Percentiles rank a stretch among this genome's conserved stretches.
Evolutionary conservation across 2,113 vertebrate genomes (phyloP).

Genomic region (Pedetes capensis): DNA sequence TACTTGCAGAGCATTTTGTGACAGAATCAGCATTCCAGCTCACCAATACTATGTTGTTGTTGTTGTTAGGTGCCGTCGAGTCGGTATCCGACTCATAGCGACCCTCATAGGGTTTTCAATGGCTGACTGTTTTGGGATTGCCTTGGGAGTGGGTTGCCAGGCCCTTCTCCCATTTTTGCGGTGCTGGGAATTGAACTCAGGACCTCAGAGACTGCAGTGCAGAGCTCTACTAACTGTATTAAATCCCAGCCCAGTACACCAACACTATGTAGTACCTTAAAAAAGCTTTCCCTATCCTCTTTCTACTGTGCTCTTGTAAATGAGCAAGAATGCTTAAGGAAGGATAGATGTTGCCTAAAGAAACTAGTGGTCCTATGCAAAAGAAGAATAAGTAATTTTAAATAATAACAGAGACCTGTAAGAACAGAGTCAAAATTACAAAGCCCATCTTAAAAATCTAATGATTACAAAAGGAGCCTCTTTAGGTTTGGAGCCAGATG

Average conservation of each 20-base stretch:
- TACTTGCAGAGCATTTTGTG: not conserved
- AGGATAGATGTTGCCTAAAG: not conserved
- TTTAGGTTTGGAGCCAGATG: not conserved
- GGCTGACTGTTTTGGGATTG: too few relatives aligned
- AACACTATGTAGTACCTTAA: accelerated
- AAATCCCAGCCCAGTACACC: too few relatives aligned
- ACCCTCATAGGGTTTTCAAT: too few relatives aligned
- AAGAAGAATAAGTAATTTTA: not conserved
- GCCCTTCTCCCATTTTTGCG: too few relatives aligned
- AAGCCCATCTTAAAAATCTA: not conserved
- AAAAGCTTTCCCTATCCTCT: not conserved
- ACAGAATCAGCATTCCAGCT: too few relatives aligned
- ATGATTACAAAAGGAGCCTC: not conserved
- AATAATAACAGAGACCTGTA: not conserved
- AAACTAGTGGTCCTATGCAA: not conserved
- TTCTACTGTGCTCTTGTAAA: not conserved
- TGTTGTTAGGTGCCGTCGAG: too few relatives aligned
- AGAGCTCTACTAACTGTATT: too few relatives aligned
- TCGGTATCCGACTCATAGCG: too few relatives aligned
- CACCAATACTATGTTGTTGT: accelerated
- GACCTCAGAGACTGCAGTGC: too few relatives aligned
- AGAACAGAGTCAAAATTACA: not conserved
- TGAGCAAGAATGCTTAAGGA: not conserved
- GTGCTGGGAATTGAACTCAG: too few relatives aligned
- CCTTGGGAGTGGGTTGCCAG: too few relatives aligned